Conservation (phyloP, 2,888 invertebrate species). For the Heteromyza rotundicornis region DNA sequence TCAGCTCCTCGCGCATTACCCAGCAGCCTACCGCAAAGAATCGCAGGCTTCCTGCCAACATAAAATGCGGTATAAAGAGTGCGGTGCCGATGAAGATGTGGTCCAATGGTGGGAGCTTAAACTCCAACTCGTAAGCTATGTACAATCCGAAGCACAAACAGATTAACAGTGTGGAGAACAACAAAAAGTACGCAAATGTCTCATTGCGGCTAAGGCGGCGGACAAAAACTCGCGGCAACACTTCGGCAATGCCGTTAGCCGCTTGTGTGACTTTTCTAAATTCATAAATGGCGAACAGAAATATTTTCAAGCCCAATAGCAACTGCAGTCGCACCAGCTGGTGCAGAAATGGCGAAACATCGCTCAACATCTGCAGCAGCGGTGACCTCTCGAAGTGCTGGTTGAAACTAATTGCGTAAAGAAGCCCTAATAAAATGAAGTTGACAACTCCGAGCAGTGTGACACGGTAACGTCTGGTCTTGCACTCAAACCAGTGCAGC, state of each 20-base stretch:
- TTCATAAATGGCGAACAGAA: conserved; percentile 41
- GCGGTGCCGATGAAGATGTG: conserved; percentile 47
- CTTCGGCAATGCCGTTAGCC: conserved; percentile 33
- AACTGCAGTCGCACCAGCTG: conserved; percentile 44
- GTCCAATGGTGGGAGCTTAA: conserved; percentile 47
- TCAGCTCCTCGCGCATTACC: conserved; percentile 38
- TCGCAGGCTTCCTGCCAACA: conserved; percentile 41
- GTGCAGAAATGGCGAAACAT: conserved; percentile 47
- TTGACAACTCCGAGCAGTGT: conserved; percentile 22
- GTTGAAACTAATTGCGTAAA: conserved; percentile 42
- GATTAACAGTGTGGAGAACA: conserved; percentile 42
- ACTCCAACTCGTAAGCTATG: conserved; percentile 51
- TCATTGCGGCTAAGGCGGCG: conserved; percentile 25
- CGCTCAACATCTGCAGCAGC: conserved; percentile 39
- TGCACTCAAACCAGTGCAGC: conserved; percentile 35
- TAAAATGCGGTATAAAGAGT: conserved; percentile 51
- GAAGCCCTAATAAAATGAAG: not conserved
- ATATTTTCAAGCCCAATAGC: conserved; percentile 44
- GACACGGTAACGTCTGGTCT: conserved; percentile 33
- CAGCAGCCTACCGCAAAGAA: conserved; percentile 39
- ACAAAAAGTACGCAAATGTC: conserved; percentile 35
- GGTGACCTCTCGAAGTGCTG: conserved; percentile 47
- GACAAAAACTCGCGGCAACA: conserved; percentile 20
- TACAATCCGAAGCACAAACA: conserved; percentile 42
- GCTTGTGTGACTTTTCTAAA: conserved; percentile 36